These are phyloP conservation scores for Cantharis lateralis DNA, from an alignment of 2,888 invertebrate species.

Conservation along the genomic window DNA sequence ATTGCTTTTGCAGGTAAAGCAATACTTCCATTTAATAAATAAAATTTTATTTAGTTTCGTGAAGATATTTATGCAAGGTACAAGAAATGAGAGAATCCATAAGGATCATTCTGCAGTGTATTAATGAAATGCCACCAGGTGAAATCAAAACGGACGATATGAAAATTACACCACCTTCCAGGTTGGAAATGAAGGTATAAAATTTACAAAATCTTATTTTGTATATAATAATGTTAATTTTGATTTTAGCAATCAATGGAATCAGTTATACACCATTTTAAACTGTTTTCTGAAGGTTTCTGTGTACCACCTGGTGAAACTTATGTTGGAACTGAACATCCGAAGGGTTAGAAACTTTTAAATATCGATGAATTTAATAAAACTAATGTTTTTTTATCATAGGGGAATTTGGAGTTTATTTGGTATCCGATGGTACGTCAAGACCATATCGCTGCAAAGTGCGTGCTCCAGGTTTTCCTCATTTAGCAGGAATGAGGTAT, in stretches of 20 bases:
- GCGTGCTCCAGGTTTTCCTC: constrained; percentile 61
- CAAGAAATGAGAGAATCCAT: constrained; percentile 79
- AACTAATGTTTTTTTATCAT: background rate
- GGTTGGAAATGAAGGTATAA: constrained; percentile 76
- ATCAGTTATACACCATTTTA: constrained; percentile 87
- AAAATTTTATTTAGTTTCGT: constrained; percentile 1
- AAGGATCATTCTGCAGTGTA: constrained; percentile 77
- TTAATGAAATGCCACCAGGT: constrained; percentile 82
- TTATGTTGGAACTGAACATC: constrained; percentile 79
- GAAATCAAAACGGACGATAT: constrained; percentile 80
- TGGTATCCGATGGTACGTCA: constrained; percentile 82
- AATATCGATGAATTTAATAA: background rate
- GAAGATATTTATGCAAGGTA: constrained; percentile 65
- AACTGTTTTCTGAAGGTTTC: constrained; percentile 81
- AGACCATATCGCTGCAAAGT: constrained; percentile 64
- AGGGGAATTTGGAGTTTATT: constrained; percentile 82
- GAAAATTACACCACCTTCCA: constrained; percentile 74
- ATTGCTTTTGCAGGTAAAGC: constrained; percentile 76
- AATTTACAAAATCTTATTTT: background rate
- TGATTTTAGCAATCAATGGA: constrained; percentile 72
- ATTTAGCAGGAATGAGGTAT: constrained; percentile 67
- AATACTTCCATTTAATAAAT: background rate
- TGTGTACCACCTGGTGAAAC: constrained; percentile 83
- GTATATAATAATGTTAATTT: background rate
- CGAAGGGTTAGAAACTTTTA: constrained; percentile 64